phyloP scores from a whole-genome alignment of 2,888 invertebrate genomes.

The Omphaloscelis lunosa region DNA sequence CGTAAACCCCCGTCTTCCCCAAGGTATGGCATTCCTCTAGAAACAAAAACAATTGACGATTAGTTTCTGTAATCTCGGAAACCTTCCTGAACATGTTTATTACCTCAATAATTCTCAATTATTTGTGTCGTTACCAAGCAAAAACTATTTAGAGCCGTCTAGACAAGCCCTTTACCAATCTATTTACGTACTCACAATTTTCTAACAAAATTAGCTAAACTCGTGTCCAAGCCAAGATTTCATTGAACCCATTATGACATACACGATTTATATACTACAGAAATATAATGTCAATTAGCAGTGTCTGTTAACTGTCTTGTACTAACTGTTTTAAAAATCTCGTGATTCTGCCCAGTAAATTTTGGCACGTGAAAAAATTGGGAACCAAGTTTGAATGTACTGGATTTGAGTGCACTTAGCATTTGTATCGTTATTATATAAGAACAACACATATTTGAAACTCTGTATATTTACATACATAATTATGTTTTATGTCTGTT shows the following conservation, averaged over 20 bases:
- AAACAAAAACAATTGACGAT: constrained; percentile 26
- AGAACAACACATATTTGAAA: background rate
- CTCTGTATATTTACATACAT: background rate
- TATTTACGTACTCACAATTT: constrained; percentile 37
- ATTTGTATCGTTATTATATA: too few species aligned
- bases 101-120: background rate
- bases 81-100: constrained; percentile 12
- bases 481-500: background rate
- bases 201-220: constrained; percentile 34
- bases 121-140: background rate
- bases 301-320: constrained; percentile 20
- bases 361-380: constrained; percentile 15
- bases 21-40: background rate
- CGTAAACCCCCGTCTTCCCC: background rate
- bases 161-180: constrained; percentile 39
- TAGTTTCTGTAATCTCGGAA: background rate
- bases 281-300: constrained; percentile 54
- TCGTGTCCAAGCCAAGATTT: constrained; percentile 40
- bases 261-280: constrained; percentile 12
- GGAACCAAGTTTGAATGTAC: constrained; percentile 7
- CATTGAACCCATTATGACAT: constrained; percentile 44
- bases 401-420: background rate
- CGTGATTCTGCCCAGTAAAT: background rate
- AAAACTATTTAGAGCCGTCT: constrained; percentile 39
- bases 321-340: background rate